A percentile compares a stretch with the other conserved stretches of the same genome.
These are phyloP conservation scores for Sciurus carolinensis DNA, from an alignment of 2,797 vertebrate genomes.

Conservation along the genomic window DNA sequence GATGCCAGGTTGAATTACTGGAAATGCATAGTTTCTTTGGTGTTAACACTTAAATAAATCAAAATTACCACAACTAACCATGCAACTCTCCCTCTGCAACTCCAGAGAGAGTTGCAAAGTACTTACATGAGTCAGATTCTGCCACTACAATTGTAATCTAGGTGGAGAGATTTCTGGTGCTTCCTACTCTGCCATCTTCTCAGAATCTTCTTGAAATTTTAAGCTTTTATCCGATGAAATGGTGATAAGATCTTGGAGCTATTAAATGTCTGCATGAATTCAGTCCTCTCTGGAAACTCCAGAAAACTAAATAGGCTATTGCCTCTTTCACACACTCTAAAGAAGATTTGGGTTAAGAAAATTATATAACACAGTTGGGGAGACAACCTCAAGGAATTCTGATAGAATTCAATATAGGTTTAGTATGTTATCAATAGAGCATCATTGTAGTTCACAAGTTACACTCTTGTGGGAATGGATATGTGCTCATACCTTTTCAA, in stretches of 20 bases:
- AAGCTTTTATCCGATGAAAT: background rate
- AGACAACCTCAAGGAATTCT: background rate
- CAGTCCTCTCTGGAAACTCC: background rate
- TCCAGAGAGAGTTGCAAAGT: background rate
- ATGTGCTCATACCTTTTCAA: background rate
- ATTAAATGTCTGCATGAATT: background rate
- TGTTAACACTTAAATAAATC: background rate
- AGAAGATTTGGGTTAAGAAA: background rate
- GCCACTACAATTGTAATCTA: background rate
- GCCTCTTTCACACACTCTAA: background rate
- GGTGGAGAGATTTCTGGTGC: background rate
- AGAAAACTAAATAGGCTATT: background rate
- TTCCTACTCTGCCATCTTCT: background rate
- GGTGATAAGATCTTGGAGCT: background rate
- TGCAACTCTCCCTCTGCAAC: background rate
- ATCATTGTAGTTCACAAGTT: slow-evolving; percentile 19
- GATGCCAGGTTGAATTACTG: background rate
- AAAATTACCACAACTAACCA: background rate
- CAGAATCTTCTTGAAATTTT: background rate
- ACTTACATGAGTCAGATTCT: background rate
- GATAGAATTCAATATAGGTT: background rate
- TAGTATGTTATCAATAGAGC: background rate
- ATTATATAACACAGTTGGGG: background rate
- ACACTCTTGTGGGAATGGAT: background rate
- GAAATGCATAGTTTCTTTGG: background rate